Base-by-base conservation (phyloP, 64 coral and sea anemone genomes). In the Porites lutea region DNA sequence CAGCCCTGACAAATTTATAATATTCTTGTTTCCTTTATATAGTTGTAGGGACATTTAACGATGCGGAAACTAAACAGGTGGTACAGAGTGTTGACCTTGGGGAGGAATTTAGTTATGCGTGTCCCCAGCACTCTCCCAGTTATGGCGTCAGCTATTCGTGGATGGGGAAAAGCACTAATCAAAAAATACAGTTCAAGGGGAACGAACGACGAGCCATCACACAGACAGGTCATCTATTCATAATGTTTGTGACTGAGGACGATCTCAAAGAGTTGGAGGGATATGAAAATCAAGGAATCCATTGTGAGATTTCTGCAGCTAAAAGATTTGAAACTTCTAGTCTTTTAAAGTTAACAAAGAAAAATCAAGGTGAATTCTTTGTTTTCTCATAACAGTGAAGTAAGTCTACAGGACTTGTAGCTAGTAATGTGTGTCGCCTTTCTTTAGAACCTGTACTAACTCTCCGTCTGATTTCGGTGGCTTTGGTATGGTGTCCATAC, bases 31-130 rank as follows among this genome's bases (percentile, higher is more conserved):
- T 51, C 10, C 14, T 51, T 37, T 3, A 37, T 37, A 13, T 4
- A 75, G 73, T 47, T 75, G 73, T 75, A 2, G 47, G 73, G 11
- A 1, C 13, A 19, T 75, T 75, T 8, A 0, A 4, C 6, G 14
- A 52, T 52, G 0, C 4, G 1, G 5, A 52, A 18, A 0, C 3
- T 48, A 0, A 0, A 46, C 7, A 3, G 8, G 4, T 0, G 4
- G 11, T 5, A 6, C 0, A 18, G 19, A 37, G 27, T 37, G 46
- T 68, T 66, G 5, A 14, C 19, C 81, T 84, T 53, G 81, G 81
- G 6, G 10, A 21, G 0, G 2, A 44, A 5, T 52, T 51, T 2
- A 10, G 3, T 0, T 13, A 68, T 22, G 7, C 8, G 6, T 84
- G 81, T 21, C 81, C 81, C 0, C 6, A 44, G 0, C 63, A 67